Conservation (phyloP, 1,140 invertebrate species). For the Gonatopus flavifemur region DNA sequence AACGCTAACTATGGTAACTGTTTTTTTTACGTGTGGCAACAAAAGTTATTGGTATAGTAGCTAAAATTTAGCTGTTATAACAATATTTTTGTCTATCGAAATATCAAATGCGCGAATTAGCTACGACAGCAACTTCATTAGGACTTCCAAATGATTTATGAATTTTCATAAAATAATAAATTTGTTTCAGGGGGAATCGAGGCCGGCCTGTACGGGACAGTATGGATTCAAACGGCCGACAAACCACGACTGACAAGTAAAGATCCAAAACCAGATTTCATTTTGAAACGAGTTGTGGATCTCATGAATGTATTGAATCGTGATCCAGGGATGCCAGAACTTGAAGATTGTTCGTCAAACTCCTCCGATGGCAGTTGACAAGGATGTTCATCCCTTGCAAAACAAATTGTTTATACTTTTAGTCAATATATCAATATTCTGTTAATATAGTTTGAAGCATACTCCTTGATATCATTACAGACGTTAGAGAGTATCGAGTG, state of each 20-base stretch:
- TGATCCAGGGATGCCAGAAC: constrained; percentile 45
- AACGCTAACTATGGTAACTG: no score
- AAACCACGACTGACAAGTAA: constrained; percentile 37
- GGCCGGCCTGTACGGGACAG: constrained; percentile 73
- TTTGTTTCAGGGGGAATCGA: constrained; percentile 67
- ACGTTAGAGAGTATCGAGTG: no score
- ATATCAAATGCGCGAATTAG: no score
- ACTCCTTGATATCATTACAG: no score
- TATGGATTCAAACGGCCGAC: constrained; percentile 69
- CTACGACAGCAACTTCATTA: constrained; percentile 7
- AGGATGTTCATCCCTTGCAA: no score
- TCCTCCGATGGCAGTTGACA: constrained; percentile 47
- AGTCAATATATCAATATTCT: neutral
- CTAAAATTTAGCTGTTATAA: no score
- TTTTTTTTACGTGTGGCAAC: no score
- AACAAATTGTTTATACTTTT: no score
- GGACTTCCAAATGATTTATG: constrained; percentile 5
- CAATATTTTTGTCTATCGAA: no score
- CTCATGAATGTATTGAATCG: constrained; percentile 44
- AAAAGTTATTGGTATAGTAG: no score
- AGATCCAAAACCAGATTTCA: constrained; percentile 52
- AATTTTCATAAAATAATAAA: constrained; percentile 9
- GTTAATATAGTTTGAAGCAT: neutral
- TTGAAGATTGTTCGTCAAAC: constrained; percentile 54
- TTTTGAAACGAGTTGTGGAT: constrained; percentile 52